Evolutionary conservation across 2,113 vertebrate genomes (phyloP).

Genomic region (Otocyon megalotis): DNA sequence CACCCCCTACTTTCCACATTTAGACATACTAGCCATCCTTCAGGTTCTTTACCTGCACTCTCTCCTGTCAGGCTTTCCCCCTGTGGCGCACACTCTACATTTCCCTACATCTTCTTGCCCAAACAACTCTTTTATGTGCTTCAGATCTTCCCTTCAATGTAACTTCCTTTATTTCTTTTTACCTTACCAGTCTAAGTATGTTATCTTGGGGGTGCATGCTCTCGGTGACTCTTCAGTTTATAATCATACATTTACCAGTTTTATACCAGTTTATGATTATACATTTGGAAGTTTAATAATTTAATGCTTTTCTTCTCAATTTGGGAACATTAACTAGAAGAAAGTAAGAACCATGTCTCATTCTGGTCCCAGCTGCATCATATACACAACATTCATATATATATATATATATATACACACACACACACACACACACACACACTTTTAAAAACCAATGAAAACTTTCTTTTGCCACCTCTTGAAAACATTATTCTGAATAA

Average conservation of each 20-base stretch:
- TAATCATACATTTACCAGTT: background rate
- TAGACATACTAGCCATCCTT: background rate
- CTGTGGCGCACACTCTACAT: background rate
- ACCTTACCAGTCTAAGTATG: background rate
- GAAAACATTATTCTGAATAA: background rate
- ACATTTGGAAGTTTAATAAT: background rate
- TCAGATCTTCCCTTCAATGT: background rate
- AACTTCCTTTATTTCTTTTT: background rate
- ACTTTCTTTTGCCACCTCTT: conserved; percentile 28
- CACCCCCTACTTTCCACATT: background rate
- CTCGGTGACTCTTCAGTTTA: background rate
- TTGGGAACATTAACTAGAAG: background rate
- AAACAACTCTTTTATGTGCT: background rate
- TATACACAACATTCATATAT: background rate
- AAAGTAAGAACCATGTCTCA: background rate
- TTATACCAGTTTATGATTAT: background rate
- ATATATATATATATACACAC: background rate
- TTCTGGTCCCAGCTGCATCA: background rate
- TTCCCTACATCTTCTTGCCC: background rate
- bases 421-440: background rate
- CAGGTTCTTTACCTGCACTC: background rate
- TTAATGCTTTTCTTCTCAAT: background rate
- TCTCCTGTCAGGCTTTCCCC: background rate
- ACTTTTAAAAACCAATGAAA: background rate
- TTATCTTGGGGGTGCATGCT: background rate